A percentile compares a stretch with the other conserved stretches of the same genome.
Evolutionary conservation across 2,797 vertebrate species (phyloP).

Genomic region (Pangasius macronema): DNA sequence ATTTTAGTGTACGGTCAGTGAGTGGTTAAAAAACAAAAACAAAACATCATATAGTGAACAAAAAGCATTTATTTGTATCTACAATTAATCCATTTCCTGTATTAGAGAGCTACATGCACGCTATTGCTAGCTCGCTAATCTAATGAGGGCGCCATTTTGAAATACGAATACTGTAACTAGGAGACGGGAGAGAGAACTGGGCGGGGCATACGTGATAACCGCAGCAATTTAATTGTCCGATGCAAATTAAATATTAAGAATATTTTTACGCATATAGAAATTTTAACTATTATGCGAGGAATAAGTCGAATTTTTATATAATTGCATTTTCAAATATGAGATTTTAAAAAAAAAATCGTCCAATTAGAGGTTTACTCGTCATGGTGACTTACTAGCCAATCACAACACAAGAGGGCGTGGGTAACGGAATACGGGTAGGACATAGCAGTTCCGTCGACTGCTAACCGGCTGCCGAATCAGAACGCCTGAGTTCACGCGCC

Average conservation of each 20-base stretch:
- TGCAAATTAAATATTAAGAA: neutral
- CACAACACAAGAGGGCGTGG: neutral
- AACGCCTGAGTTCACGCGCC: conserved; percentile 40
- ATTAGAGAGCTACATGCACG: neutral
- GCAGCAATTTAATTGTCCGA: neutral
- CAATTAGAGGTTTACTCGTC: neutral
- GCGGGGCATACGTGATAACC: neutral
- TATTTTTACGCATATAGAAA: neutral
- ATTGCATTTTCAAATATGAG: neutral
- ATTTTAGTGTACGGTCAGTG: neutral
- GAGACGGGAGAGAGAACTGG: neutral
- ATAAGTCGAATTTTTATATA: neutral
- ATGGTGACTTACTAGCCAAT: neutral
- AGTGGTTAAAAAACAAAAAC: neutral
- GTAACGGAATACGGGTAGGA: conserved; percentile 14
- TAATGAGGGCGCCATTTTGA: neutral
- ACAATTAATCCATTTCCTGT: neutral
- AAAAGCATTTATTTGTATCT: neutral
- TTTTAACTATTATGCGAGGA: neutral
- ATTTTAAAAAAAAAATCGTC: neutral
- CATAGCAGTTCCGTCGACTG: conserved; percentile 1
- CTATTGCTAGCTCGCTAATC: neutral
- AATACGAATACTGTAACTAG: neutral
- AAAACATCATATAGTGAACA: neutral
- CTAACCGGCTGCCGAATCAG: neutral